Conservation (phyloP, 2,888 invertebrate species). For the Oeneis ivallda region DNA sequence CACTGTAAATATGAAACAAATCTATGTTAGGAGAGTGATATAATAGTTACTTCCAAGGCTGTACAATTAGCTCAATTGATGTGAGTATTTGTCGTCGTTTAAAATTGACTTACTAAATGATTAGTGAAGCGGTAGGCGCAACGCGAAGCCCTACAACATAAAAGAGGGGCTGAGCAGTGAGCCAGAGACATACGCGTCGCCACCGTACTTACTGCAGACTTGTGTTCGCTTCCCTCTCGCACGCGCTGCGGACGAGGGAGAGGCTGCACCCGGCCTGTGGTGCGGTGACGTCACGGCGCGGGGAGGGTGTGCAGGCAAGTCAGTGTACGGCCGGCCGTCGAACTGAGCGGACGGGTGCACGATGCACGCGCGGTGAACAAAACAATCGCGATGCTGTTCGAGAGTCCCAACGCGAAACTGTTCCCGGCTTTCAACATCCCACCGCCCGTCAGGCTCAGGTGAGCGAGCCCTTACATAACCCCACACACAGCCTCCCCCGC, state of each 20-base stretch:
- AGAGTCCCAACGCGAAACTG: slow-evolving; percentile 87
- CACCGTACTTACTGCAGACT: slow-evolving; percentile 48
- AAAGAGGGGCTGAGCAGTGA: slow-evolving; percentile 47
- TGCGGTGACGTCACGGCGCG: slow-evolving; percentile 68
- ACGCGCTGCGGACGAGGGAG: slow-evolving; percentile 32
- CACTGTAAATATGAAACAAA: slow-evolving; percentile 6
- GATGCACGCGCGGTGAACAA: slow-evolving; percentile 72
- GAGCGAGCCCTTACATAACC: slow-evolving; percentile 49
- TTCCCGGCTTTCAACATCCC: slow-evolving; percentile 87
- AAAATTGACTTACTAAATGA: slow-evolving; percentile 44
- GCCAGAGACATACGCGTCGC: slow-evolving; percentile 45
- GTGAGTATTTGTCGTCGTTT: slow-evolving; percentile 34
- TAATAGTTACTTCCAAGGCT: not conserved
- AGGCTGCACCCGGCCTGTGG: slow-evolving; percentile 39
- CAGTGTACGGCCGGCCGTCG: slow-evolving; percentile 72
- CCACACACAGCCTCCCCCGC: slow-evolving; percentile 27
- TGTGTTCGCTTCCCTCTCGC: slow-evolving; percentile 34
- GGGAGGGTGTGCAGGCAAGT: slow-evolving; percentile 48
- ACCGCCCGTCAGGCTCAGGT: slow-evolving; percentile 84
- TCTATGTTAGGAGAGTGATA: slow-evolving; percentile 13
- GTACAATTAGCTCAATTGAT: slow-evolving; percentile 31
- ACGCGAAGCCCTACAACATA: slow-evolving; percentile 48
- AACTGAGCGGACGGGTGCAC: slow-evolving; percentile 61
- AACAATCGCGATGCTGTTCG: slow-evolving; percentile 85
- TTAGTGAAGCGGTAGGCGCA: slow-evolving; percentile 43